Evolutionary conservation across 1,140 invertebrate species (phyloP).

Genomic region (Drosophila tani): DNA sequence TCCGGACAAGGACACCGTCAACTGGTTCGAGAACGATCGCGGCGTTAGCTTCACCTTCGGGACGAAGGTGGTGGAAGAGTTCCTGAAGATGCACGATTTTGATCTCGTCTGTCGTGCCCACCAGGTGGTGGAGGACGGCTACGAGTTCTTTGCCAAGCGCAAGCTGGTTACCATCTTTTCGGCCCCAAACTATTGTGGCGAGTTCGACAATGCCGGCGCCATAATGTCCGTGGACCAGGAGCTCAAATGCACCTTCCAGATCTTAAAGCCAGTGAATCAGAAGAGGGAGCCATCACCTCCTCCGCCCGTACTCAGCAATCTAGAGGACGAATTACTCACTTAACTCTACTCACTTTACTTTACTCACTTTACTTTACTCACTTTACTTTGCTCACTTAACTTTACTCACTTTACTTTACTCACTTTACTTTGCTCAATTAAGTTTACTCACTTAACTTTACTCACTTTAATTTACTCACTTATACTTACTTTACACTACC

Average conservation of each 20-base stretch:
- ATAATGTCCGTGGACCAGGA: constrained; percentile 99
- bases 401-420: too few species aligned
- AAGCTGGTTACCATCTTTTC: constrained; percentile 93
- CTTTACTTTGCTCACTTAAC: too few species aligned
- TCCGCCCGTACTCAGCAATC: too few species aligned
- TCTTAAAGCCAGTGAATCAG: constrained; percentile 92
- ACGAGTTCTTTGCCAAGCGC: constrained; percentile 99
- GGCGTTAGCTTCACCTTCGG: constrained; percentile 86
- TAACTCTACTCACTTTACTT: too few species aligned
- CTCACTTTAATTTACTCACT: too few species aligned
- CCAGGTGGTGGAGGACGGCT: constrained; percentile 99
- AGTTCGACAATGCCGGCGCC: constrained; percentile 90
- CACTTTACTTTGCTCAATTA: too few species aligned
- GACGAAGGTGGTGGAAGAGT: constrained; percentile 97
- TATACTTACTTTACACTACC: too few species aligned
- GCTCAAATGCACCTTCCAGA: constrained; percentile 99
- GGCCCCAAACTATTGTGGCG: too few species aligned
- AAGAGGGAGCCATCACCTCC: not conserved
- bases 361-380: too few species aligned
- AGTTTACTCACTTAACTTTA: too few species aligned
- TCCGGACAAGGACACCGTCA: constrained; percentile 95
- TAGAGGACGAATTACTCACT: too few species aligned
- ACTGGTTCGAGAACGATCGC: constrained; percentile 97
- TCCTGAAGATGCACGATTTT: constrained; percentile 96
- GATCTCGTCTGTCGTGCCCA: constrained; percentile 98